Base-by-base conservation (phyloP, 2,888 invertebrate species). In the Disparrhopalites patrizii region DNA sequence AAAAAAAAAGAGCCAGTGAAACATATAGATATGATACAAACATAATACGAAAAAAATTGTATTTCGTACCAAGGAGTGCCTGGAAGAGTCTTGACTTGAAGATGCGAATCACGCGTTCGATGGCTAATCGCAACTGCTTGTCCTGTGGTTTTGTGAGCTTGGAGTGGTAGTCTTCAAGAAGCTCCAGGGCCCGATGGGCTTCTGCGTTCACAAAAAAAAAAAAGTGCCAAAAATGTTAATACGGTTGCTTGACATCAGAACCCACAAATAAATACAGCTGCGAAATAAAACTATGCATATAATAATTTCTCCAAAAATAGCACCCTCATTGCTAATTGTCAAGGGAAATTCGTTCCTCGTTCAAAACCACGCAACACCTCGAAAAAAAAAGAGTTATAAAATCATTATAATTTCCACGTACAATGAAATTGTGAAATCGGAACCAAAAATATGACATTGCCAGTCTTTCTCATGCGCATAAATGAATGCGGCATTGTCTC, bases 1-100 rank as follows among this genome's bases (percentile, higher is more conserved):
- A 20, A 40, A 40, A 20, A 51, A 8, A 51, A 7, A 51, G 51
- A 25, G 28, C 5, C n/a, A 52, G 8, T 15, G 28, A 5, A 27
- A 23, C 18, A 4, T 15, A 38, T 38, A 18, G 15, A 38, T 4
- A 55, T 15, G 38, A 2, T 8, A 36, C n/a, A n/a, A n/a, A n/a
- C n/a, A n/a, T n/a, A n/a, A n/a, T n/a, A n/a, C 1, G 23, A 62
- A 52, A 36, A 58, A 58, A 7, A 47, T 5, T 30, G 28, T 31
- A 20, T 31, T 60, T 84, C 88, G 87, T 83, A 98, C 97, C 98
- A 82, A 99, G 85, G 76, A 99, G 84, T 74, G 98, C 97, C 82
- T 97, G 96, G 83, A 99, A 99, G 71, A 99, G 87, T 70, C 94
- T 85, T 77, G 95, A 96, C 82, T 99, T 98, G 85, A 99, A 98